phyloP scores from a whole-genome alignment of 2,888 invertebrate genomes.

The Conops quadrifasciatus region DNA sequence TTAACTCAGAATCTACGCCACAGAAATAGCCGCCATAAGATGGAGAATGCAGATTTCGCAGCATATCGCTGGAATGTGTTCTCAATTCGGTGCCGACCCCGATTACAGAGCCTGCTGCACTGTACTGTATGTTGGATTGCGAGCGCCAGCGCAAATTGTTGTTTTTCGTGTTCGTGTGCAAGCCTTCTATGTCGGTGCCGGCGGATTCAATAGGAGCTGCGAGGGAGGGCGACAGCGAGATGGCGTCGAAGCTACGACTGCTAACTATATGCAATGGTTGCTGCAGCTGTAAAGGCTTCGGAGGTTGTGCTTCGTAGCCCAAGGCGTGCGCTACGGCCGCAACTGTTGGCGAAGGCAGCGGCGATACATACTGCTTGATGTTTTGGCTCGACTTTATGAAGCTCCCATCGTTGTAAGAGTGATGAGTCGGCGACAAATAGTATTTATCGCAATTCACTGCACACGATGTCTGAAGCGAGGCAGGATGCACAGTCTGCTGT shows the following conservation, averaged over 20 bases:
- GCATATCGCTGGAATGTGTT: slow-evolving; percentile 56
- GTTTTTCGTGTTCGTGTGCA: background rate
- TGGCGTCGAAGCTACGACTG: slow-evolving; percentile 50
- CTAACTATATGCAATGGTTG: slow-evolving; percentile 14
- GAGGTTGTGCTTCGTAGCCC: slow-evolving; percentile 36
- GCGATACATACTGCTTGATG: slow-evolving; percentile 62
- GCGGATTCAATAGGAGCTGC: slow-evolving; percentile 52
- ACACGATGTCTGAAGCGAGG: slow-evolving; percentile 46
- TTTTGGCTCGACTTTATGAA: slow-evolving; percentile 63
- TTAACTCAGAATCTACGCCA: slow-evolving; percentile 44
- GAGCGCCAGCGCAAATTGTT: slow-evolving; percentile 55
- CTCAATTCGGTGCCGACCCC: slow-evolving; percentile 38
- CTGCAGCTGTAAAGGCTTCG: slow-evolving; percentile 40
- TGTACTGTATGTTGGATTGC: slow-evolving; percentile 49
- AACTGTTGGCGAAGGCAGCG: slow-evolving; percentile 53
- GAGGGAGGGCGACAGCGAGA: slow-evolving; percentile 58
- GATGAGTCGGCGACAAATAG: slow-evolving; percentile 62
- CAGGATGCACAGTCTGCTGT: slow-evolving; percentile 51
- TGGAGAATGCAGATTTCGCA: background rate
- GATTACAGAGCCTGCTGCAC: slow-evolving; percentile 20
- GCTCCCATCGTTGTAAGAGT: slow-evolving; percentile 59
- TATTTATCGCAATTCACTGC: slow-evolving; percentile 63
- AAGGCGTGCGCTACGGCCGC: slow-evolving; percentile 12
- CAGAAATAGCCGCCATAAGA: background rate
- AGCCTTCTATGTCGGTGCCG: slow-evolving; percentile 18